A percentile compares a stretch with the other conserved stretches of the same genome.
phyloP scores from a whole-genome alignment of 2,113 vertebrate genomes.

The Lamprologus tigripictilis region DNA sequence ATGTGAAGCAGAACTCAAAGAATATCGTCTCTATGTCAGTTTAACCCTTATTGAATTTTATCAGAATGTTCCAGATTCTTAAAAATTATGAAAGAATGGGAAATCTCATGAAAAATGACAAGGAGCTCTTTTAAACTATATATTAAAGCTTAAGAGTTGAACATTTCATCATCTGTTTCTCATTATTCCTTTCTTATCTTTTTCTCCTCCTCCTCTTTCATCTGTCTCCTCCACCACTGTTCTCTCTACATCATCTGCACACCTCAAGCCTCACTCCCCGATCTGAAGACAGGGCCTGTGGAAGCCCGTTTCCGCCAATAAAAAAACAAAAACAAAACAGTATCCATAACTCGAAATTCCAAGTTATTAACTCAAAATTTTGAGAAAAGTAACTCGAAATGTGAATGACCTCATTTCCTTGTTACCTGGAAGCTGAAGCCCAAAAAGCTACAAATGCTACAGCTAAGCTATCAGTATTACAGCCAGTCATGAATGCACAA shows the following conservation, averaged over 20 bases:
- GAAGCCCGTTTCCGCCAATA: rapidly evolving
- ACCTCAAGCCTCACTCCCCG: neutral
- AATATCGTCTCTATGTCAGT: rapidly evolving
- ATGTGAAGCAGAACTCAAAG: neutral
- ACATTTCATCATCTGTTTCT: neutral
- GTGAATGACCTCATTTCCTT: rapidly evolving
- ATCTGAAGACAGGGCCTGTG: neutral
- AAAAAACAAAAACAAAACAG: neutral
- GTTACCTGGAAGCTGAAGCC: neutral
- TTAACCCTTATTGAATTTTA: neutral
- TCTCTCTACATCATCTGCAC: neutral
- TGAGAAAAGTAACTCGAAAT: neutral
- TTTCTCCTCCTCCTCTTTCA: neutral
- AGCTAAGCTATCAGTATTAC: neutral
- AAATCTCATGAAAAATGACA: neutral
- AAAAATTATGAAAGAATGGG: rapidly evolving
- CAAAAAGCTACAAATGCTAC: neutral
- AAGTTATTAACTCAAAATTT: neutral
- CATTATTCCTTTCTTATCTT: neutral
- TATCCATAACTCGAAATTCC: neutral
- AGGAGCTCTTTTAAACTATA: rapidly evolving
- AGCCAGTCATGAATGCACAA: neutral
- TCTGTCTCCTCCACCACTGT: neutral
- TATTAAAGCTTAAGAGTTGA: neutral
- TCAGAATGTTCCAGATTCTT: neutral